phyloP scores from a whole-genome alignment of 2,113 vertebrate genomes.

The Grammomys surdaster region DNA sequence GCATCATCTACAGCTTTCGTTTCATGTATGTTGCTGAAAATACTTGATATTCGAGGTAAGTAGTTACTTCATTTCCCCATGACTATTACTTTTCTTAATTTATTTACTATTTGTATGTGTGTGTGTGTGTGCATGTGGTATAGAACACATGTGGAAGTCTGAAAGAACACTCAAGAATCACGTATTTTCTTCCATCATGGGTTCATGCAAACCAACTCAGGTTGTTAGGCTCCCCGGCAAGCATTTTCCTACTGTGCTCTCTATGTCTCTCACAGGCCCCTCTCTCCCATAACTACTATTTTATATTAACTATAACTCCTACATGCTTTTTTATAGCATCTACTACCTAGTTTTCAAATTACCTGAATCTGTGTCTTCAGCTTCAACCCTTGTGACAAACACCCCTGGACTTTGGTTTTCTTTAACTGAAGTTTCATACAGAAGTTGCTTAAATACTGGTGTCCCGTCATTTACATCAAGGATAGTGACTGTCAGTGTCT shows the following conservation, averaged over 20 bases:
- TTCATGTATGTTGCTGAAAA: background rate
- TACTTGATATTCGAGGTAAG: background rate
- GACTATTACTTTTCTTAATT: background rate
- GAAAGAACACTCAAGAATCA: background rate
- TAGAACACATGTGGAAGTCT: background rate
- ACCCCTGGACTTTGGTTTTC: conserved; percentile 92
- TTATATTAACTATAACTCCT: background rate
- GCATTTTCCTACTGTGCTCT: background rate
- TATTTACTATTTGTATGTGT: background rate
- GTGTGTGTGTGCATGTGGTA: background rate
- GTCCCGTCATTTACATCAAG: conserved; percentile 93
- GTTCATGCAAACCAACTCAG: background rate
- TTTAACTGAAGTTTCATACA: conserved; percentile 88
- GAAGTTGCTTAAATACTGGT: conserved; percentile 87
- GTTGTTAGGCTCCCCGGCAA: background rate
- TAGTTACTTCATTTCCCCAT: background rate
- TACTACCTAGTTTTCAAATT: conserved; percentile 59
- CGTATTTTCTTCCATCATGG: background rate
- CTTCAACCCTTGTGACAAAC: conserved; percentile 89
- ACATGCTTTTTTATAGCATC: background rate
- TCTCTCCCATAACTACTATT: background rate
- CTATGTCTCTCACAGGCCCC: background rate
- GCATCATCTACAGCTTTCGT: background rate
- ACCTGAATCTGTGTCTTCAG: conserved; percentile 93
- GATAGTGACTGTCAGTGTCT: conserved; percentile 91